Conservation (phyloP, 1,140 invertebrate species). For the Neotoxoptera formosana region DNA sequence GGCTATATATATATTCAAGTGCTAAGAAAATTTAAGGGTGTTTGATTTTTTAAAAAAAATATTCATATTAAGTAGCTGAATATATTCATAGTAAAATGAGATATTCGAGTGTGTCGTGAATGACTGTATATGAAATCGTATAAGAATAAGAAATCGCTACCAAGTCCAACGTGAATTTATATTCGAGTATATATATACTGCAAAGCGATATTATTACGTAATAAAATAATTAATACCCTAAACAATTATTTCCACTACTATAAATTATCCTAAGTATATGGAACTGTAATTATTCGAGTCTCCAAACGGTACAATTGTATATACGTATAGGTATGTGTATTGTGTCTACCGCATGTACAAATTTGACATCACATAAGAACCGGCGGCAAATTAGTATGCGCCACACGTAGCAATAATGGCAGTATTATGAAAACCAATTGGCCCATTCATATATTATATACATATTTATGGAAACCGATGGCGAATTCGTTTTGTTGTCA, state of each 20-base stretch:
- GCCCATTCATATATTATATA: not conserved
- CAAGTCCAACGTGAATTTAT: not conserved
- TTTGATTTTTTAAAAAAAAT: not conserved
- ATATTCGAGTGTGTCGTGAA: not conserved
- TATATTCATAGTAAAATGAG: not conserved
- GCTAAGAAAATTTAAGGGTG: not conserved
- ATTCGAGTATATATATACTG: not conserved
- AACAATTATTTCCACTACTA: not conserved
- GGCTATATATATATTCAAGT: not conserved
- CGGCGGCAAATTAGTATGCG: not conserved
- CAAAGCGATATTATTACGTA: not conserved
- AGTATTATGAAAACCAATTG: constrained; percentile 5
- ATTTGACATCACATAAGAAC: not conserved
- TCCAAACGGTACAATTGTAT: not conserved
- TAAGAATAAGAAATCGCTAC: not conserved
- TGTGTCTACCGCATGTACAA: not conserved
- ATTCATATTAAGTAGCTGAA: not conserved
- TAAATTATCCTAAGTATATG: not conserved
- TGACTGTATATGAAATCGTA: not conserved
- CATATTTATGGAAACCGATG: constrained; percentile 12
- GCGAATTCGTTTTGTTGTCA: constrained; percentile 27
- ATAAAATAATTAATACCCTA: not conserved
- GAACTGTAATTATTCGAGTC: not conserved
- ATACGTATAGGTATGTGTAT: too few relatives aligned
- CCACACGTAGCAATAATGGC: not conserved